Evolutionary conservation across 1,140 invertebrate genomes (phyloP).

Genomic region (Adelges cooleyi): DNA sequence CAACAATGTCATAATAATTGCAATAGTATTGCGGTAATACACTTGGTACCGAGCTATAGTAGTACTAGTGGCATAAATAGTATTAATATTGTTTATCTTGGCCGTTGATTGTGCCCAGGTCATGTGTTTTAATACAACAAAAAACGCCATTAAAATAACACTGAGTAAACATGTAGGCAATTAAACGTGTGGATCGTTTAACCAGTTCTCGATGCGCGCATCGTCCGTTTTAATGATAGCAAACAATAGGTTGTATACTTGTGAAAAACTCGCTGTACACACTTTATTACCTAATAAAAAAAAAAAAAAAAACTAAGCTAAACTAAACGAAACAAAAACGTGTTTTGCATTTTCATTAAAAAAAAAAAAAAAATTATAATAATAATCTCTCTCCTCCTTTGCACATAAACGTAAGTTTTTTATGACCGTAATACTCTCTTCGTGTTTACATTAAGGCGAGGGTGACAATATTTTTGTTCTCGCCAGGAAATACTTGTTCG

Average conservation of each 20-base stretch:
- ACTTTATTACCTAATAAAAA: slow-evolving; percentile 12
- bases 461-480: too few relatives aligned
- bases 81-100: too few relatives aligned
- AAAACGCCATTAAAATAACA: slow-evolving; percentile 8
- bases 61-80: too few relatives aligned
- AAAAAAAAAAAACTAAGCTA: too few relatives aligned
- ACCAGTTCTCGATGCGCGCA: not conserved
- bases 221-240: slow-evolving; percentile 8
- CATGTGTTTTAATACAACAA: not conserved
- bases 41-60: too few relatives aligned
- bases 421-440: too few relatives aligned
- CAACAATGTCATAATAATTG: too few relatives aligned
- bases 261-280: not conserved
- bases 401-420: too few relatives aligned
- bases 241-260: not conserved
- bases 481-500: too few relatives aligned
- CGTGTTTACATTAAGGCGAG: too few relatives aligned
- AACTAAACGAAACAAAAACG: not conserved
- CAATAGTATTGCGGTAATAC: too few relatives aligned
- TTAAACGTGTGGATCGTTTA: slow-evolving; percentile 19
- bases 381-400: too few relatives aligned
- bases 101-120: not conserved
- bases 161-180: not conserved
- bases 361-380: not conserved
- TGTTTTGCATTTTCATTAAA: slow-evolving; percentile 20